These are phyloP conservation scores for Aromia moschata DNA, from an alignment of 2,888 invertebrate genomes.

Conservation along the genomic window DNA sequence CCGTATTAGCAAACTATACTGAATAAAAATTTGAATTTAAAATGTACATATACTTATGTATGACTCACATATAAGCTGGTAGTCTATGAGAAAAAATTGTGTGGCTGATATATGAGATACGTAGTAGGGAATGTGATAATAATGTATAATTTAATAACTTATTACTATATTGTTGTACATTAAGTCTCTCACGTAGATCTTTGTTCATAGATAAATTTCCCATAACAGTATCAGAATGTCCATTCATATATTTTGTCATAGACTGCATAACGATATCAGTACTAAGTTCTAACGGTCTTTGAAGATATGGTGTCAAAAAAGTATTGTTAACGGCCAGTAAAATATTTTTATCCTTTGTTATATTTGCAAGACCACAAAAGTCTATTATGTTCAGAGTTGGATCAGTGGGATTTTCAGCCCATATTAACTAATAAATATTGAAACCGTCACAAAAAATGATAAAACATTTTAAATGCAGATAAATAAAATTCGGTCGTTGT, in stretches of 20 bases:
- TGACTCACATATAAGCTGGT: too few species aligned
- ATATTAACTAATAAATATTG: constrained; percentile 71
- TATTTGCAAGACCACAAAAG: constrained; percentile 73
- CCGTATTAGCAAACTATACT: too few species aligned
- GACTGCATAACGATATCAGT: constrained; percentile 50
- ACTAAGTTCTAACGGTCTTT: constrained; percentile 49
- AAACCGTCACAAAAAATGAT: too few species aligned
- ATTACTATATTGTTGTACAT: too few species aligned
- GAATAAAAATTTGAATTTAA: too few species aligned
- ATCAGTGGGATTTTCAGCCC: constrained; percentile 94
- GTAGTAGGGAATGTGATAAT: too few species aligned
- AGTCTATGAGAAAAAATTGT: too few species aligned
- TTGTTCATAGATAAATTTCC: constrained; percentile 43
- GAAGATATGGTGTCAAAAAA: constrained; percentile 44
- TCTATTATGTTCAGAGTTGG: constrained; percentile 85
- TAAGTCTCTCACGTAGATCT: constrained; percentile 64
- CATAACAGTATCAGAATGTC: constrained; percentile 50
- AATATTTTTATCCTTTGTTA: constrained; percentile 63
- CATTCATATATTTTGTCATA: constrained; percentile 49
- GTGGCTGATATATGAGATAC: too few species aligned
- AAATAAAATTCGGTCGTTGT: too few species aligned
- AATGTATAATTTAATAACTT: too few species aligned
- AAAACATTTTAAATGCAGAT: too few species aligned
- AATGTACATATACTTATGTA: too few species aligned
- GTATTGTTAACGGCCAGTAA: constrained; percentile 44